These are phyloP conservation scores for Lycopodina hypogea DNA, from an alignment of 37 sponge, comb jelly and placozoan species.

Conservation along the genomic window DNA sequence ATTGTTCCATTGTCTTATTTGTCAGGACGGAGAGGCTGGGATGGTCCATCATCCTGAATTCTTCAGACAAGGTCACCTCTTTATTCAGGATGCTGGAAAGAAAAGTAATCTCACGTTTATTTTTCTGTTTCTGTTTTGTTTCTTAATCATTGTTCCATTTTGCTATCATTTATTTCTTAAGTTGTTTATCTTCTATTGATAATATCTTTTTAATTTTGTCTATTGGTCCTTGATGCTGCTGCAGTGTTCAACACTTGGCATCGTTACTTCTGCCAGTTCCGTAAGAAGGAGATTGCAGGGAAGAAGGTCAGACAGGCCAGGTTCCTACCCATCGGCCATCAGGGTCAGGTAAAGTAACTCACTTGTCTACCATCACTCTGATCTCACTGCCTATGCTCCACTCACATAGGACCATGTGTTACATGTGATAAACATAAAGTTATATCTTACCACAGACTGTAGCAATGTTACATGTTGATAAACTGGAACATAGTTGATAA, in stretches of 20 bases:
- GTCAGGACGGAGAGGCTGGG: conserved; percentile 62
- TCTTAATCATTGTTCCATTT: neutral
- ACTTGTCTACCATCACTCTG: neutral
- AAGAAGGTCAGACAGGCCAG: conserved; percentile 33
- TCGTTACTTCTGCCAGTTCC: conserved; percentile 76
- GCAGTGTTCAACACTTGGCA: conserved; percentile 39
- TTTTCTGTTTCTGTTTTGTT: neutral
- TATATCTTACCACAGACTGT: neutral
- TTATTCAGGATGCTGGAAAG: conserved; percentile 59
- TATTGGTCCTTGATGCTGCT: neutral
- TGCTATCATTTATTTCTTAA: neutral
- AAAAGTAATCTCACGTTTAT: conserved; percentile 31
- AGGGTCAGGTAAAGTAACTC: conserved; percentile 25
- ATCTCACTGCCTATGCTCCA: neutral
- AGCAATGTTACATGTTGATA: too few species aligned
- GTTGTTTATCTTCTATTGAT: too few species aligned
- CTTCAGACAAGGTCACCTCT: conserved; percentile 66
- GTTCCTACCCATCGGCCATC: conserved; percentile 43
- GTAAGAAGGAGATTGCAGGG: conserved; percentile 39
- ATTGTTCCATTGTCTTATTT: too few species aligned
- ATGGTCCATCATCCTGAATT: conserved; percentile 78
- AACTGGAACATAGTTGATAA: too few species aligned
- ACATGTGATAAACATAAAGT: neutral
- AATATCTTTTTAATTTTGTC: too few species aligned
- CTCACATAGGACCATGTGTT: neutral